Base-by-base conservation (phyloP, 1,140 invertebrate species). In the Saxidomus purpurata region DNA sequence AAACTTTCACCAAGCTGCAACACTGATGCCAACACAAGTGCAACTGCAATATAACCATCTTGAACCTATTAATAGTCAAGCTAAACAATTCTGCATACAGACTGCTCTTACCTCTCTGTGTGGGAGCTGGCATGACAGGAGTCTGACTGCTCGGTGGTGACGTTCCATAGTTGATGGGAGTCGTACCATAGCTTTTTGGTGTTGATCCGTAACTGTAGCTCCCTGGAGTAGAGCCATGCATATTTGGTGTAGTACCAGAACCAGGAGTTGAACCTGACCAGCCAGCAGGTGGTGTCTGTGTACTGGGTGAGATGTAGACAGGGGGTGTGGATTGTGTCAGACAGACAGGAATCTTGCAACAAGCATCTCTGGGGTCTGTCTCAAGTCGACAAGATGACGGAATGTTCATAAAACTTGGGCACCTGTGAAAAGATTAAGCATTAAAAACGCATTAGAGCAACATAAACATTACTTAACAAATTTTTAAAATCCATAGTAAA, bases 281-380 rank as follows among this genome's bases (percentile, higher is more conserved):
- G n/a, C n/a, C 2, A 22, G 9, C 8, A 3, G 2, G 9, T 67
- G 61, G 25, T 4, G 61, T 28, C 1, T 1, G 1, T 1, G 61
- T 11, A 19, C 9, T 19, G 6, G 28, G 61, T n/a, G 61, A 67
- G 61, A 3, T 67, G 28, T 55, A 55, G 15, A 3, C 22, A 6
- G 25, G 61, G 3, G 49, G 87, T 55, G 86, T 90, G 15, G 89
- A 85, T 3, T 69, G 85, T 25, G 67, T 90, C 11, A 49, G 31
- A 67, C 93, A 94, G 28, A 91, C 59, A 19, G 93, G 90, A 15
- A 76, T 74, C 89, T 92, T 92, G 81, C 93, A 94, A 86, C 93
- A 94, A 17, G 83, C 13, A 76, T 94, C 92, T 31, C 80, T 90
- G 15, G 92, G 93, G 61, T 94, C 93, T 31, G 90, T 82, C 25